Conservation (phyloP, 2,113 vertebrate species). For the Dendrocopos noguchii region DNA sequence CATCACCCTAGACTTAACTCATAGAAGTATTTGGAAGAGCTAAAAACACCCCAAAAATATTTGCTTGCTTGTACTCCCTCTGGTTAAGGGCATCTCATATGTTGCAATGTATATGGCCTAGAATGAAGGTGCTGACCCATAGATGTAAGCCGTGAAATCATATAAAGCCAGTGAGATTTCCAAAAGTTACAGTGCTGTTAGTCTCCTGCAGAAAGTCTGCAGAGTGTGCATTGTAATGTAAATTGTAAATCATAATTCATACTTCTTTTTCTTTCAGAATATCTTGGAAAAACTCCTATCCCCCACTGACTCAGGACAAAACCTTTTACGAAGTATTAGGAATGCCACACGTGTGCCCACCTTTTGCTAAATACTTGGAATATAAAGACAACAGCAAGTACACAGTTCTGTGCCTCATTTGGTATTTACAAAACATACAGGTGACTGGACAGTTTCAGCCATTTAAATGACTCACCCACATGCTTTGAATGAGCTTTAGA, state of each 20-base stretch:
- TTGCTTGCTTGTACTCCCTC: not conserved
- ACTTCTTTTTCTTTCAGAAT: no score
- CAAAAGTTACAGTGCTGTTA: not conserved
- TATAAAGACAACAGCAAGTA: not conserved
- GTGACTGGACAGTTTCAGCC: not conserved
- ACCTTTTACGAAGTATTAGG: not conserved
- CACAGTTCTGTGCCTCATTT: not conserved
- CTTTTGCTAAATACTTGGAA: not conserved
- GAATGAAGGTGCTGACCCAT: not conserved
- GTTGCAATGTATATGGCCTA: not conserved
- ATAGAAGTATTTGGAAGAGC: not conserved
- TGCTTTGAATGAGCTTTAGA: not conserved
- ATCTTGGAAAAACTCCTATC: not conserved
- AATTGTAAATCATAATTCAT: not conserved
- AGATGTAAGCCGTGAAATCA: not conserved
- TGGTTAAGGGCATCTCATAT: not conserved
- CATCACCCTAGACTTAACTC: no score
- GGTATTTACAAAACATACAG: not conserved
- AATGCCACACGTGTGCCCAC: rapidly evolving
- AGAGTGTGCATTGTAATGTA: not conserved
- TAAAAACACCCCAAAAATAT: not conserved
- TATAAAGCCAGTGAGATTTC: not conserved
- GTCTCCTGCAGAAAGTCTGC: not conserved
- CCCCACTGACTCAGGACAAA: not conserved
- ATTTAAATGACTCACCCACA: not conserved